Evolutionary conservation across 2,888 invertebrate species (phyloP).

Genomic region (Muschampia plurimacula): DNA sequence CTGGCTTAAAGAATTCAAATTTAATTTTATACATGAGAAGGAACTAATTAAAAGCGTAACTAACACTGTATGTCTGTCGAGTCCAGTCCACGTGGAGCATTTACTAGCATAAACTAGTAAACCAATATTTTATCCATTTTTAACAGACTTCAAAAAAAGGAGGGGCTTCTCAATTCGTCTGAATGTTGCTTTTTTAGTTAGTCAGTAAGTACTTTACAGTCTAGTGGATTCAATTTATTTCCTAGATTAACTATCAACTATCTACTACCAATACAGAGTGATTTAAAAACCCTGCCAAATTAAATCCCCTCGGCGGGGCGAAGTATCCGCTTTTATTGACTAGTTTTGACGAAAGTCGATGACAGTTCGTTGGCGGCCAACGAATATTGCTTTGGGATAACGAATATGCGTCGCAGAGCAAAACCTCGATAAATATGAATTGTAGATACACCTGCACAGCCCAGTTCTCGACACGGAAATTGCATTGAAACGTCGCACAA

Average conservation of each 20-base stretch:
- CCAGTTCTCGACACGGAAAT: conserved; percentile 48
- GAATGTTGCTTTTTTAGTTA: too few relatives aligned
- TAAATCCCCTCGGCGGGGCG: background rate
- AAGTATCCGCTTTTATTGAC: too few relatives aligned
- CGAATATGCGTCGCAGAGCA: conserved; percentile 12
- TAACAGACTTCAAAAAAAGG: too few relatives aligned
- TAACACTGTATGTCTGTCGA: too few relatives aligned
- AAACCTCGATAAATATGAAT: conserved; percentile 33
- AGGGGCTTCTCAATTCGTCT: too few relatives aligned
- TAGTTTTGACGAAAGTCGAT: background rate
- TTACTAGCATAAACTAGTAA: too few relatives aligned
- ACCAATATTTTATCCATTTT: background rate
- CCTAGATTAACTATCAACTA: background rate
- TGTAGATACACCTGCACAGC: conserved; percentile 44
- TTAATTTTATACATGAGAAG: too few relatives aligned
- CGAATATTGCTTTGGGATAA: conserved; percentile 1
- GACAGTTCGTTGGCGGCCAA: background rate
- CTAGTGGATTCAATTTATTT: background rate
- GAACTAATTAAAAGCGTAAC: too few relatives aligned
- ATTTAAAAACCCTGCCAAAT: background rate
- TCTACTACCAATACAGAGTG: background rate
- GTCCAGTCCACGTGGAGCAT: too few relatives aligned
- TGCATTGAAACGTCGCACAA: conserved; percentile 51
- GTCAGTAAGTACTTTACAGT: background rate
- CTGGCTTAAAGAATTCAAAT: background rate